Conservation (phyloP, 2,888 invertebrate species). For the Drosophila neotestacea region DNA sequence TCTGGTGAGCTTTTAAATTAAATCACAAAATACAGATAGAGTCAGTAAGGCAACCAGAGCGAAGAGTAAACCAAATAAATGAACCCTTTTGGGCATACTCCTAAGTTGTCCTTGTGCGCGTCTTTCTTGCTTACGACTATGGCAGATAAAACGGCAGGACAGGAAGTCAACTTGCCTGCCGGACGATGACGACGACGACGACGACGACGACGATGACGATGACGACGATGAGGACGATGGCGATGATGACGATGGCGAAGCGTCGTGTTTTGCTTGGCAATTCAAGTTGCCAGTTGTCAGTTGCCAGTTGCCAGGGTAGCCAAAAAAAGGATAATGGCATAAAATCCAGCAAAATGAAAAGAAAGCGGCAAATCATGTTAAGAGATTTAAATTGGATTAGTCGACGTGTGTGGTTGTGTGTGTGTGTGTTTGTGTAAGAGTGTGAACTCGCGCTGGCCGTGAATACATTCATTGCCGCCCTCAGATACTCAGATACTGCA, state of each 20-base stretch:
- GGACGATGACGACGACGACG: conserved; percentile 2
- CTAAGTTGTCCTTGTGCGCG: conserved; percentile 63
- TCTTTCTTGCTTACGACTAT: conserved; percentile 43
- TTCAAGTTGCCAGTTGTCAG: conserved; percentile 53
- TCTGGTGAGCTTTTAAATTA: conserved; percentile 74
- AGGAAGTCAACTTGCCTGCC: conserved; percentile 76
- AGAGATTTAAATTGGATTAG: conserved; percentile 83
- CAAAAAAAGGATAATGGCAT: conserved; percentile 77
- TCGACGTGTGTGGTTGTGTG: conserved; percentile 56
- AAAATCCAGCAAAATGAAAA: conserved; percentile 80
- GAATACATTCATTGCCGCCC: conserved; percentile 31
- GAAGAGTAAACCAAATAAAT: conserved; percentile 75
- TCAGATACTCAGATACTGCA: conserved; percentile 8
- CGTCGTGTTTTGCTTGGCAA: conserved; percentile 59
- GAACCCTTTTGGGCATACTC: conserved; percentile 75
- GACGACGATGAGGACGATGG: conserved; percentile 18
- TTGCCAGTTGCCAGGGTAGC: conserved; percentile 51
- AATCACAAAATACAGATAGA: conserved; percentile 77
- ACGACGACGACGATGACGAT: conserved; percentile 1
- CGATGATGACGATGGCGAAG: conserved; percentile 14
- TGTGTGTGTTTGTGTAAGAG: not conserved
- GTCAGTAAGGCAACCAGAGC: conserved; percentile 57
- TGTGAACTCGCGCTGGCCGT: conserved; percentile 59
- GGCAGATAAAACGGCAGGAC: conserved; percentile 67
- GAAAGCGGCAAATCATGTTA: conserved; percentile 82